Evolutionary conservation across 2,797 vertebrate genomes (phyloP).

Genomic region (Lophius americanus): DNA sequence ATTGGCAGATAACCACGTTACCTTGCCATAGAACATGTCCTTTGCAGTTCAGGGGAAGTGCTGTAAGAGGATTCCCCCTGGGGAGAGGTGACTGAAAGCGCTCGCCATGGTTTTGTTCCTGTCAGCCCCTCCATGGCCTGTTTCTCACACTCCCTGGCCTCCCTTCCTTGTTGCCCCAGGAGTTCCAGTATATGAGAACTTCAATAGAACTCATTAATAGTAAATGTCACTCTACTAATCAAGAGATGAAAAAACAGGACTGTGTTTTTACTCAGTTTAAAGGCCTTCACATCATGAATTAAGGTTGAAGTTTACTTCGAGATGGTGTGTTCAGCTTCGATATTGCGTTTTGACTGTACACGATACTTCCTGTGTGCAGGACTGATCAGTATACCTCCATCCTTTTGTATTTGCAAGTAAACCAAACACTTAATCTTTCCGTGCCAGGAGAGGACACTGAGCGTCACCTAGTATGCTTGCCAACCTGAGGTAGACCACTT

Average conservation of each 20-base stretch:
- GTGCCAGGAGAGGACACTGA: conserved; percentile 27
- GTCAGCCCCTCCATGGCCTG: conserved; percentile 39
- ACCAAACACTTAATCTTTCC: not conserved
- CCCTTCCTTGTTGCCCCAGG: conserved; percentile 38
- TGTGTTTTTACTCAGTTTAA: not conserved
- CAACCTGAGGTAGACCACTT: conserved; percentile 48
- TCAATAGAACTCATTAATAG: conserved; percentile 39
- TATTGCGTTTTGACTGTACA: not conserved
- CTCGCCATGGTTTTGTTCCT: conserved; percentile 45
- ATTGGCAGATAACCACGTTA: conserved; percentile 57
- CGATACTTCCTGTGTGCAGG: not conserved
- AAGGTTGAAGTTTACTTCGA: not conserved
- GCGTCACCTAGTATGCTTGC: conserved; percentile 38
- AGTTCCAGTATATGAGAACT: conserved; percentile 40
- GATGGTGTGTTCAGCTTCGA: not conserved
- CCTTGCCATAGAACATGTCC: conserved; percentile 52
- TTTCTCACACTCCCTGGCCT: conserved; percentile 69
- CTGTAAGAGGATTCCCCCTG: conserved; percentile 76
- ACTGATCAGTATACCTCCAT: not conserved
- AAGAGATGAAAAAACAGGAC: not conserved
- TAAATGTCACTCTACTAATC: conserved; percentile 40
- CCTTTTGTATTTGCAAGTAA: not conserved
- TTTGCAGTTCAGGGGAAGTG: conserved; percentile 62
- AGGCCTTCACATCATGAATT: not conserved
- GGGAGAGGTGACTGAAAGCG: conserved; percentile 61